phyloP scores from a whole-genome alignment of 2,888 invertebrate genomes.

The Clivina fossor region DNA sequence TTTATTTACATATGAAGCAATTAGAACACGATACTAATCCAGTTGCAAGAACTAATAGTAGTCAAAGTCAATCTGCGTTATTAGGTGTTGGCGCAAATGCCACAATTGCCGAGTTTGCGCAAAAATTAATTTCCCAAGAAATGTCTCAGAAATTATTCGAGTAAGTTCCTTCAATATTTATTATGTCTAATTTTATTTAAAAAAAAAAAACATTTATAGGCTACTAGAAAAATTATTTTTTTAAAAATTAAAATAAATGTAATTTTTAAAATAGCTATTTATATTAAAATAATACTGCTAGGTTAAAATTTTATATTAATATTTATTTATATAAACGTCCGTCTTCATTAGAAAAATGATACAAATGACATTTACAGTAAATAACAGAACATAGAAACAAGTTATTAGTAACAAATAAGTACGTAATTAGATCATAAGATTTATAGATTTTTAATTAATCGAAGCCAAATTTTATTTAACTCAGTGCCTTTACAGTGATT shows the following conservation, averaged over 20 bases:
- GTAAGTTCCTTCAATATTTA: slow-evolving; percentile 61
- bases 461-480: too few species aligned
- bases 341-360: too few species aligned
- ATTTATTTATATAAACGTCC: not conserved
- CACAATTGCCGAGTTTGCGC: slow-evolving; percentile 61
- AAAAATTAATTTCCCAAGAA: slow-evolving; percentile 68
- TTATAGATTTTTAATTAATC: too few species aligned
- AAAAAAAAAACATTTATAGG: not conserved
- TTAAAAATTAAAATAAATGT: too few species aligned
- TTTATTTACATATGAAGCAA: slow-evolving; percentile 63
- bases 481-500: too few species aligned
- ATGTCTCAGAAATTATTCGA: slow-evolving; percentile 79
- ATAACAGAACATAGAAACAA: too few species aligned
- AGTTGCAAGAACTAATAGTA: slow-evolving; percentile 21
- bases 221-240: not conserved
- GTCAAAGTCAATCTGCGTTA: slow-evolving; percentile 53
- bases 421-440: too few species aligned
- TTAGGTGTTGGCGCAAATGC: slow-evolving; percentile 57
- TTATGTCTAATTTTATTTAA: slow-evolving; percentile 34
- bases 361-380: too few species aligned
- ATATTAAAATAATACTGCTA: not conserved
- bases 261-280: too few species aligned
- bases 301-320: not conserved
- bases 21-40: slow-evolving; percentile 49
- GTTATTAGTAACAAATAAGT: too few species aligned